Base-by-base conservation (phyloP, 2,888 invertebrate species). In the Phlogophora meticulosa region DNA sequence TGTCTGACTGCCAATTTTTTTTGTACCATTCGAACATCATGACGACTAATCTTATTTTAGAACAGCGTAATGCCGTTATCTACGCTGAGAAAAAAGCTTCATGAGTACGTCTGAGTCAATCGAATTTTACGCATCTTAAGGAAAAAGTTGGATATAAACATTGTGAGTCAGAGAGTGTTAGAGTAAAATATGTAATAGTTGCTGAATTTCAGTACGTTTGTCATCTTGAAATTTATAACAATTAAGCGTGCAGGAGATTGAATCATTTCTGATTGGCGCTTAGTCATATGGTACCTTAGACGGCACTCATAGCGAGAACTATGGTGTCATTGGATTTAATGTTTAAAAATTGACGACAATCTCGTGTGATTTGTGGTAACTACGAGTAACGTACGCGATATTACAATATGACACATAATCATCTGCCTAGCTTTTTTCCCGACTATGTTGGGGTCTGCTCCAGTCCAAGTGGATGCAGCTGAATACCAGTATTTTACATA, bases 201-300 rank as follows among this genome's bases (percentile, higher is more conserved):
- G 20, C 46, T 52, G 48, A 59, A 60, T 57, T 70, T 71, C 56
- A 65, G 59, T 20, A n/a, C 9, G 1, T 59, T n/a, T 13, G 64
- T 74, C 78, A 72, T 56, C 65, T 11, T 63, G 24, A 55, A 62
- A 40, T 58, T 36, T 46, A 28, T 15, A n/a, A 24, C 52, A 49
- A 63, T 42, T 22, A 32, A 13, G 28, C 3, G 17, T 38, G 32
- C 0, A 11, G 1, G 2, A 15, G 10, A 22, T 45, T 76, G 59
- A 71, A 10, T 77, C 65, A 77, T 48, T 22, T 1, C 3, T 43
- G 7, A 43, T 22, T 43, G 45, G 17, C 13, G 17, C 17, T 74
- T 56, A 77, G 52, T 74, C 74, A 76, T 36, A 45, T 17, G 5
- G 20, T 45, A 17, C 17, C 11, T 4, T 43, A 48, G n/a, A 15